phyloP scores from a whole-genome alignment of 2,888 invertebrate genomes.

The Drosophila parthenogenetica region DNA sequence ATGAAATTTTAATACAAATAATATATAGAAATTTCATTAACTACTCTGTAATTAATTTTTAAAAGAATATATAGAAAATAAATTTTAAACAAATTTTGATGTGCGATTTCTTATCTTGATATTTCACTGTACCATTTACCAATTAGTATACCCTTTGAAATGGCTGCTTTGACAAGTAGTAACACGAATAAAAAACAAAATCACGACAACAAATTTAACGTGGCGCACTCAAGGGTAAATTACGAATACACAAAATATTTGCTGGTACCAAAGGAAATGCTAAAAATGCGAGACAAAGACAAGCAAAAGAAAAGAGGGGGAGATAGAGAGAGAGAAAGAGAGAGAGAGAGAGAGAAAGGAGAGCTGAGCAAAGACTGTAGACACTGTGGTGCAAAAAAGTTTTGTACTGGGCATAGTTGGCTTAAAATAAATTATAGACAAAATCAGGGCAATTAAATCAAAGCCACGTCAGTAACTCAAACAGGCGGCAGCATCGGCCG shows the following conservation, averaged over 20 bases:
- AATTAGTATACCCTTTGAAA: constrained; percentile 2
- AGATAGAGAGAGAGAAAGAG: constrained; percentile 10
- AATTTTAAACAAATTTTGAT: too few relatives aligned
- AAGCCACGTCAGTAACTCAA: constrained; percentile 73
- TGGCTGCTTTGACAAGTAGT: neutral
- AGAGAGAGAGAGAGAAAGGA: neutral
- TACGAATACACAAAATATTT: constrained; percentile 43
- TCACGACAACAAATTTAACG: constrained; percentile 35
- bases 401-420: constrained; percentile 29
- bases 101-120: too few relatives aligned
- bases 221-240: constrained; percentile 45
- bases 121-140: too few relatives aligned
- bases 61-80: too few relatives aligned
- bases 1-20: too few relatives aligned
- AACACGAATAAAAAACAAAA: constrained; percentile 28
- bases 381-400: constrained; percentile 17
- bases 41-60: too few relatives aligned
- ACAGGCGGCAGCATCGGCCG: constrained; percentile 48
- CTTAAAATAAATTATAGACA: constrained; percentile 71
- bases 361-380: neutral
- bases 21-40: too few relatives aligned
- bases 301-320: neutral
- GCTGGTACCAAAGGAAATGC: constrained; percentile 28
- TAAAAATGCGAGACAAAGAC: constrained; percentile 25
- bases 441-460: constrained; percentile 77